These are phyloP conservation scores for Atethmia centrago DNA, from an alignment of 2,888 invertebrate species.

Conservation along the genomic window DNA sequence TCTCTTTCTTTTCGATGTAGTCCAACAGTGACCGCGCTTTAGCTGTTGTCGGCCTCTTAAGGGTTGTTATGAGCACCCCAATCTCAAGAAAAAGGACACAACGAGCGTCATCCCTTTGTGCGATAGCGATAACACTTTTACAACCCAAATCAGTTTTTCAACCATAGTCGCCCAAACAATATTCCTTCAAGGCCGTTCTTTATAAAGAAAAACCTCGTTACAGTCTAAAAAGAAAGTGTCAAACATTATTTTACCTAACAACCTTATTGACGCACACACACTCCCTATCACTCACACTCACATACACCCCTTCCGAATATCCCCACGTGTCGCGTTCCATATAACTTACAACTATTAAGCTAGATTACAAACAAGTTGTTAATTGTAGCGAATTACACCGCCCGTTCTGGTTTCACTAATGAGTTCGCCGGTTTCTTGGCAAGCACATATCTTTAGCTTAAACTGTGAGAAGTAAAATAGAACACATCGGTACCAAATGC, in stretches of 20 bases:
- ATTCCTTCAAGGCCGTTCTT: background rate
- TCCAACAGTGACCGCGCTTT: too few relatives aligned
- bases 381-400: constrained; percentile 68
- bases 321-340: constrained; percentile 29
- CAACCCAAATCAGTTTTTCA: background rate
- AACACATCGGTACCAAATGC: constrained; percentile 68
- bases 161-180: background rate
- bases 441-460: constrained; percentile 80
- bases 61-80: background rate
- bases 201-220: background rate
- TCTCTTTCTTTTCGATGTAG: too few relatives aligned
- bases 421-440: constrained; percentile 82
- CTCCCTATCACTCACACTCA: background rate
- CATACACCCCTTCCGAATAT: constrained; percentile 17
- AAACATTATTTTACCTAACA: background rate
- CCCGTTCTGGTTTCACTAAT: constrained; percentile 77
- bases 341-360: constrained; percentile 60
- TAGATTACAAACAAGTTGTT: constrained; percentile 67
- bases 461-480: constrained; percentile 74
- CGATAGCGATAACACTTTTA: background rate
- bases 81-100: background rate
- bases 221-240: background rate
- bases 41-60: too few relatives aligned
- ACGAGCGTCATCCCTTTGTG: background rate
- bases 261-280: constrained; percentile 7